Evolutionary conservation across 2,113 vertebrate species (phyloP).

Genomic region (Neotoma lepida): DNA sequence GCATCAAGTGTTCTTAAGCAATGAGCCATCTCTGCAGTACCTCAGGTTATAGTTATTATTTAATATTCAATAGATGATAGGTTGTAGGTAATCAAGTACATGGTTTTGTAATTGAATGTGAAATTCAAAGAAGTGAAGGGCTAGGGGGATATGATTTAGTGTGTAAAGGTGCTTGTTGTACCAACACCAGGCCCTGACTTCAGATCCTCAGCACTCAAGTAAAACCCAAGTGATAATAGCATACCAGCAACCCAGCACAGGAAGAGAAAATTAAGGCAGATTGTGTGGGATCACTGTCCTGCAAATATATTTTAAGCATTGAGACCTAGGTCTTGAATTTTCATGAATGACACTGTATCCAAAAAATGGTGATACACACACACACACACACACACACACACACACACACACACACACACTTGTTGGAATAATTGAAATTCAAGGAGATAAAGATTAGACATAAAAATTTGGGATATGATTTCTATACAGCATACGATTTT

Average conservation of each 20-base stretch:
- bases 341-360: background rate
- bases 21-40: background rate
- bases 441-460: background rate
- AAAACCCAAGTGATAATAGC: background rate
- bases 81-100: background rate
- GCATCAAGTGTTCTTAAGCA: background rate
- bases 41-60: background rate
- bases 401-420: background rate
- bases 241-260: background rate
- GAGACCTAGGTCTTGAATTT: background rate
- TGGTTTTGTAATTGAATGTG: background rate
- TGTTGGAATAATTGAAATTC: background rate
- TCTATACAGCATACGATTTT: background rate
- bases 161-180: background rate
- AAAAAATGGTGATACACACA: background rate
- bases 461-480: background rate
- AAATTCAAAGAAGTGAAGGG: background rate
- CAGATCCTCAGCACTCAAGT: background rate
- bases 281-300: fast-evolving
- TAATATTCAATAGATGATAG: background rate
- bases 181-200: background rate
- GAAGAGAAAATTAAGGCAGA: background rate
- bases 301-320: background rate
- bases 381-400: background rate
- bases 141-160: no score